Conservation (phyloP, 1,140 invertebrate species). For the Drosophila parvula region DNA sequence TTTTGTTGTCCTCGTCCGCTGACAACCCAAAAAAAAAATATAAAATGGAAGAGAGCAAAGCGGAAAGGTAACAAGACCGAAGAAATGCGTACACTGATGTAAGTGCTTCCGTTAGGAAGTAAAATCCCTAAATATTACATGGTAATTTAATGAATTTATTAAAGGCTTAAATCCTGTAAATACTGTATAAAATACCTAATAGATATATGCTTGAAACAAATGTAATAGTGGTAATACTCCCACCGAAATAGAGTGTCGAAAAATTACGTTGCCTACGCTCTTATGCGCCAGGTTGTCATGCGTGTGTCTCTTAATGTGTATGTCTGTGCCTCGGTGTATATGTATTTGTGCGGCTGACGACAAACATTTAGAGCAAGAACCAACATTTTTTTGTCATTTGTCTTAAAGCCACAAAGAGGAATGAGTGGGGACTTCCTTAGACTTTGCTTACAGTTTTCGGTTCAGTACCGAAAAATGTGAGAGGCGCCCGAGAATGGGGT, state of each 20-base stretch:
- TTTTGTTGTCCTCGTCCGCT: constrained; percentile 24
- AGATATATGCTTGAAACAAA: background rate
- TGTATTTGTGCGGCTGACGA: constrained; percentile 20
- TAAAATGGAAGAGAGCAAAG: background rate
- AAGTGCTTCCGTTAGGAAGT: no score
- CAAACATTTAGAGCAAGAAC: constrained; percentile 23
- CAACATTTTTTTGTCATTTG: constrained; percentile 47
- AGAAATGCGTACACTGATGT: background rate
- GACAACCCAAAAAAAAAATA: constrained; percentile 25
- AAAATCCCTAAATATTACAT: no score
- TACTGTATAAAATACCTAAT: no score
- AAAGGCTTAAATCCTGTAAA: no score
- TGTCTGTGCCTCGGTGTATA: background rate
- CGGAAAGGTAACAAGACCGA: background rate
- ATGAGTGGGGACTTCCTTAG: background rate
- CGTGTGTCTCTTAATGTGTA: background rate
- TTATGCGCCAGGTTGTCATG: constrained; percentile 20
- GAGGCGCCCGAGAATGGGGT: background rate
- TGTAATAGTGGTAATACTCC: background rate
- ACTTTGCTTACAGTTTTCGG: constrained; percentile 28
- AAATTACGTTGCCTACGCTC: constrained; percentile 8
- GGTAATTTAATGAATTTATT: no score
- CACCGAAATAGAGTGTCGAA: background rate
- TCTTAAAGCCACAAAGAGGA: constrained; percentile 43
- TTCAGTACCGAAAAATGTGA: background rate